Conservation (phyloP, 2,888 invertebrate species). For the Phaonia tiefii region DNA sequence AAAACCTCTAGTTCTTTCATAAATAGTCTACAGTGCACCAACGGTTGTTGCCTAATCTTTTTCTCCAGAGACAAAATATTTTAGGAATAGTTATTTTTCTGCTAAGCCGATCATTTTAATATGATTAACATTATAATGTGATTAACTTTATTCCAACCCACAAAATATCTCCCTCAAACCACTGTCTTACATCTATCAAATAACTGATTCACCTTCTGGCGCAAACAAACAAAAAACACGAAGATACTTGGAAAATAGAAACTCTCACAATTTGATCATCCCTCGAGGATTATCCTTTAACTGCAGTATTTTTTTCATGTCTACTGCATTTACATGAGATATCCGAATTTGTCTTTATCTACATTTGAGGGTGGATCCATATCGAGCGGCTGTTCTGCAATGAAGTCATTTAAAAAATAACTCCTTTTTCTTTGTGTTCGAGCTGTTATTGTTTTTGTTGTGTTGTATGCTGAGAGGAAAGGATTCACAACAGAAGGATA, state of each 20-base stretch:
- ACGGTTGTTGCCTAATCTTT: too few relatives aligned
- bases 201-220: not conserved
- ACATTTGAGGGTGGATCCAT: not conserved
- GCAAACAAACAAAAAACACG: not conserved
- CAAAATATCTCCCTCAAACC: too few relatives aligned
- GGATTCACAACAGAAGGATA: constrained; percentile 74
- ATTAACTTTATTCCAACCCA: too few relatives aligned
- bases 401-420: not conserved
- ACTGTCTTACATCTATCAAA: too few relatives aligned
- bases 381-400: too few relatives aligned
- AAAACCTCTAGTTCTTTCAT: too few relatives aligned
- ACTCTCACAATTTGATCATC: not conserved
- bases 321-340: constrained; percentile 37
- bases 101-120: too few relatives aligned
- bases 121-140: too few relatives aligned
- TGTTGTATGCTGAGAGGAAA: constrained; percentile 51
- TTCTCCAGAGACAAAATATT: too few relatives aligned
- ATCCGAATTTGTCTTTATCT: not conserved
- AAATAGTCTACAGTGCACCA: too few relatives aligned
- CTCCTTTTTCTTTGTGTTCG: constrained; percentile 46
- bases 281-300: constrained; percentile 56
- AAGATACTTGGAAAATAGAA: not conserved
- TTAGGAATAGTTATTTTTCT: too few relatives aligned
- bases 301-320: constrained; percentile 46
- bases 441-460: constrained; percentile 4